Conservation (phyloP, 2,113 vertebrate genomes). For the Aphyosemion australe region DNA sequence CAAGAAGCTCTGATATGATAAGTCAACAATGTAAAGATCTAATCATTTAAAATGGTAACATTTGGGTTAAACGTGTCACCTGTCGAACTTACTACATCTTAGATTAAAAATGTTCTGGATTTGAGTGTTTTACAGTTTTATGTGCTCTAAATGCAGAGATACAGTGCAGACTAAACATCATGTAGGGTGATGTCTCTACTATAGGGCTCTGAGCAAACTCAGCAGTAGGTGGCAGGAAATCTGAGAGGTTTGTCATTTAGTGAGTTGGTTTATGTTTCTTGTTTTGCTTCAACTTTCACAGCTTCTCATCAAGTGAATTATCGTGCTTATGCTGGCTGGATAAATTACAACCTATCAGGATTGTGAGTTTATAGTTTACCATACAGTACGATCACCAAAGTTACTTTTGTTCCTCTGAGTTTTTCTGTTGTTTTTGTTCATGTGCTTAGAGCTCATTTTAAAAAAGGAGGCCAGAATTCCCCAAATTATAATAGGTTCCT, state of each 20-base stretch:
- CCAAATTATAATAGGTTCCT: too few species aligned
- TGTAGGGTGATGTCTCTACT: not conserved
- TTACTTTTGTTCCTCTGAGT: not conserved
- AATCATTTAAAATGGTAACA: too few species aligned
- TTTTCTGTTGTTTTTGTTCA: not conserved
- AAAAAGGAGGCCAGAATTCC: not conserved
- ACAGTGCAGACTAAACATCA: too few species aligned
- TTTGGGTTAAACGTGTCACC: too few species aligned
- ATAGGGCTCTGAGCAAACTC: not conserved
- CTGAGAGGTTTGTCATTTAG: conserved; percentile 2
- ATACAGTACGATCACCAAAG: not conserved
- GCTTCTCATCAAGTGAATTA: conserved; percentile 5
- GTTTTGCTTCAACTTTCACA: not conserved
- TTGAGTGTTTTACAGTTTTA: not conserved
- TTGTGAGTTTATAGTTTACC: not conserved
- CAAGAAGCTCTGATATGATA: too few species aligned
- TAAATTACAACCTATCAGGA: not conserved
- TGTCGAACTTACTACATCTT: too few species aligned
- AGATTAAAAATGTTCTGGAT: not conserved
- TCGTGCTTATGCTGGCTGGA: not conserved
- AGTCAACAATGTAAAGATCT: too few species aligned
- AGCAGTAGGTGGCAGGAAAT: not conserved
- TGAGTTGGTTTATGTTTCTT: not conserved
- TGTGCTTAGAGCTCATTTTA: not conserved
- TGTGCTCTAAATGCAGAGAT: too few species aligned